Base-by-base conservation (phyloP, 2,888 invertebrate genomes). In the Lobophora halterata region DNA sequence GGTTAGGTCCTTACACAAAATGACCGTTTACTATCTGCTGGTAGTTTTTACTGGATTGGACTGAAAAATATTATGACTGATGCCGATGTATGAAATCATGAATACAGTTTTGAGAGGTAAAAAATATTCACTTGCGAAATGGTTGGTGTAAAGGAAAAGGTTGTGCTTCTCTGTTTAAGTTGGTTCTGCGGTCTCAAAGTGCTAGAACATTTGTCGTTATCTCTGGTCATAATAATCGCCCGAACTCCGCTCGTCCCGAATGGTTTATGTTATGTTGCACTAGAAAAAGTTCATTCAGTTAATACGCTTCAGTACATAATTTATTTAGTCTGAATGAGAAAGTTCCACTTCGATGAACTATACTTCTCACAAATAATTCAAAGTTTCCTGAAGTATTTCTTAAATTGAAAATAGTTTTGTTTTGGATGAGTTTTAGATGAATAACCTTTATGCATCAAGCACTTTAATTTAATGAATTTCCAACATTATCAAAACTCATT, bases 121-220 rank as follows among this genome's bases (percentile, higher is more conserved):
- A 17, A 17, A 17, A 6, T 17, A 17, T 5, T n/a, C 5, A 17
- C n/a, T 17, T 17, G 17, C n/a, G 30, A 18, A 53, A 56, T 46
- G 43, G 38, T 36, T 31, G 14, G 33, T 16, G 45, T 53, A 63
- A 54, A 48, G 57, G 41, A 45, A 60, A 64, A 64, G 59, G 64
- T 67, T 59, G n/a, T n/a, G n/a, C n/a, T n/a, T n/a, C n/a, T n/a
- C n/a, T n/a, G n/a, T n/a, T n/a, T n/a, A n/a, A n/a, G n/a, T n/a
- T n/a, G n/a, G n/a, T n/a, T n/a, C n/a, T n/a, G n/a, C n/a, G n/a
- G n/a, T n/a, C n/a, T n/a, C n/a, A n/a, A n/a, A n/a, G n/a, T n/a
- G n/a, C n/a, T n/a, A n/a, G n/a, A n/a, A n/a, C n/a, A n/a, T 11
- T 1, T 20, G 20, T 25, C 19, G 23, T 37, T 46, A 41, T 46